Evolutionary conservation across 2,888 invertebrate genomes (phyloP), one percentile per base, ranked within the genome.

Genomic region (Ctena decussata): DNA sequence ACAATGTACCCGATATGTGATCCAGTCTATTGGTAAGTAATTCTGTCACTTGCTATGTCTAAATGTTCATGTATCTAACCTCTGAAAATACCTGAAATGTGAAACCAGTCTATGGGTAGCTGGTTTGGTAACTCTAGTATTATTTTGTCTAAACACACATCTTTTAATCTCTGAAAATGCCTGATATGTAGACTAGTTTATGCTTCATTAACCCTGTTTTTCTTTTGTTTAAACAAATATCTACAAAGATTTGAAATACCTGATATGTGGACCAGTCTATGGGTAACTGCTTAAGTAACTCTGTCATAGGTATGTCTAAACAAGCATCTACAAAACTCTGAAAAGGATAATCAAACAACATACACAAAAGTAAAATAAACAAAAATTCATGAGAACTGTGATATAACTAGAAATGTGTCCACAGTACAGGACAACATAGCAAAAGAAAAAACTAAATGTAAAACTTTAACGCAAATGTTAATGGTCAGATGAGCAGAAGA

Each of bases 191-290:
- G 41, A 41, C 41, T 15, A 41, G 41, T 41, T 15, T 41, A 15
- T 41, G 41, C 15, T 41, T 41, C 41, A 41, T 11, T 41, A 15
- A 15, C 41, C 15, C 8, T 41, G 41, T 15, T 15, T 11, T 11
- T 41, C 8, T 6, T 41, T 11, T 41, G 15, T 41, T 15, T 41
- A 41, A 15, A 41, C 41, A 41, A 41, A 41, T 15, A 41, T 41
- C 41, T 41, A 41, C 41, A 41, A 41, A 41, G 15, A 6, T 49
- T 5, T 49, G 49, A 88, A 92, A 82, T 92, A 97, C 97, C 95
- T 97, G 97, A 93, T 97, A 97, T 79, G 97, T 96, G 77, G 96
- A 96, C 97, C 97, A 97, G 91, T 97, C 96, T 39, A 97, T 96
- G 60, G 79, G 70, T 11, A 92, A 73, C 35, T 93, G 92, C 24